These are phyloP conservation scores for Aldabrachelys gigantea DNA, from an alignment of 2,113 vertebrate species.

Conservation along the genomic window DNA sequence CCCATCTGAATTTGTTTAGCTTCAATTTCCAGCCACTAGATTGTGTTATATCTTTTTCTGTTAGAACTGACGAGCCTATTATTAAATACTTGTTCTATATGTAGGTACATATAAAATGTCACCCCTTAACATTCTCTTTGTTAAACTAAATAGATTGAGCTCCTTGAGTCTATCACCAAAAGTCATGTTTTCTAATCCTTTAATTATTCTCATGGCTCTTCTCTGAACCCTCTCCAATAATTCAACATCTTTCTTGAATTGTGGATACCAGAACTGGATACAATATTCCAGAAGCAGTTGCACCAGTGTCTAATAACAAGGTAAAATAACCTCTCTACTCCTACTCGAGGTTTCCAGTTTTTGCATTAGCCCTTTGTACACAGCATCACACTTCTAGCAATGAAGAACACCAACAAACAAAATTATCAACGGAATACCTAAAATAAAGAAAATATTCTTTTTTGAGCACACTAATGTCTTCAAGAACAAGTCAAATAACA, in stretches of 20 bases:
- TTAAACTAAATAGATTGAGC: no score
- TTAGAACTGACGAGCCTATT: no score
- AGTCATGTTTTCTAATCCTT: no score
- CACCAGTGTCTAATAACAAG: neutral
- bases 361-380: neutral
- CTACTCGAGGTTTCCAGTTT: neutral
- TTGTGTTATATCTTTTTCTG: no score
- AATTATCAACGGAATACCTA: neutral
- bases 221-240: neutral
- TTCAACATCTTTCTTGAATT: neutral
- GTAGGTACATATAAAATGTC: no score
- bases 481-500: neutral
- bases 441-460: neutral
- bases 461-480: neutral
- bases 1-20: no score
- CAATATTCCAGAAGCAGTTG: neutral
- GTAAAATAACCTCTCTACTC: neutral
- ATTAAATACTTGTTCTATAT: no score
- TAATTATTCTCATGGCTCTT: no score
- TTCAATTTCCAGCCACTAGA: no score
- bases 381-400: neutral
- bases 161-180: no score
- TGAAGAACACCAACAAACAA: neutral
- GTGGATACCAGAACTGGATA: neutral
- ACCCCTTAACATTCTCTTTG: no score